Conservation (phyloP, 2,888 invertebrate genomes). For the Dolichopus griseipennis region DNA sequence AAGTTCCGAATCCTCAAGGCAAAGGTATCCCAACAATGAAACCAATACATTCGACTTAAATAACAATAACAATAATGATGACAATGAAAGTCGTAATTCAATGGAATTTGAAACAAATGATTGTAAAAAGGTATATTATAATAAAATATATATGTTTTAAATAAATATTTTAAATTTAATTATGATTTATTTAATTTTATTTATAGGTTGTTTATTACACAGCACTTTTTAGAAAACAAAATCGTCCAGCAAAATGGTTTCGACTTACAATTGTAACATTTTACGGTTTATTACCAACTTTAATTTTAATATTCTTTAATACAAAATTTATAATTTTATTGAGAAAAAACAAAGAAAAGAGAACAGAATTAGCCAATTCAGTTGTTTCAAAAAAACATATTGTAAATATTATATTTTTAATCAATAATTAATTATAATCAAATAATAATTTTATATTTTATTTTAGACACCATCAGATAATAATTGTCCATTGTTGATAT, state of each 20-base stretch:
- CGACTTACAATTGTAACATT: not conserved
- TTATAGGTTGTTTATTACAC: not conserved
- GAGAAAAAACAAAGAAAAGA: not conserved
- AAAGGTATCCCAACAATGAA: not conserved
- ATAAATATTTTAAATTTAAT: too few relatives aligned
- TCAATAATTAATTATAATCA: too few relatives aligned
- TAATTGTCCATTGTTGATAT: not conserved
- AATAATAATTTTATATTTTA: too few relatives aligned
- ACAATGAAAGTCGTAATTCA: too few relatives aligned
- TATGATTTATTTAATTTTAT: not conserved
- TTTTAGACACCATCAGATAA: not conserved
- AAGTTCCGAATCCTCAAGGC: too few relatives aligned
- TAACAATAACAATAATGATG: too few relatives aligned
- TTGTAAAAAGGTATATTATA: too few relatives aligned
- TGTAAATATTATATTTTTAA: not conserved
- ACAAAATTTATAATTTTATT: not conserved
- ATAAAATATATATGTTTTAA: too few relatives aligned
- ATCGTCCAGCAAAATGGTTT: not conserved
- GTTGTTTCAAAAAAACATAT: not conserved
- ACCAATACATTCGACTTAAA: not conserved
- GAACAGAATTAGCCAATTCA: not conserved
- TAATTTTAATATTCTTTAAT: not conserved
- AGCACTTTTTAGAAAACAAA: not conserved
- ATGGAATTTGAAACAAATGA: too few relatives aligned
- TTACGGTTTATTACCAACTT: not conserved